Conservation (phyloP, 1,140 invertebrate genomes). For the Ips typographus region DNA sequence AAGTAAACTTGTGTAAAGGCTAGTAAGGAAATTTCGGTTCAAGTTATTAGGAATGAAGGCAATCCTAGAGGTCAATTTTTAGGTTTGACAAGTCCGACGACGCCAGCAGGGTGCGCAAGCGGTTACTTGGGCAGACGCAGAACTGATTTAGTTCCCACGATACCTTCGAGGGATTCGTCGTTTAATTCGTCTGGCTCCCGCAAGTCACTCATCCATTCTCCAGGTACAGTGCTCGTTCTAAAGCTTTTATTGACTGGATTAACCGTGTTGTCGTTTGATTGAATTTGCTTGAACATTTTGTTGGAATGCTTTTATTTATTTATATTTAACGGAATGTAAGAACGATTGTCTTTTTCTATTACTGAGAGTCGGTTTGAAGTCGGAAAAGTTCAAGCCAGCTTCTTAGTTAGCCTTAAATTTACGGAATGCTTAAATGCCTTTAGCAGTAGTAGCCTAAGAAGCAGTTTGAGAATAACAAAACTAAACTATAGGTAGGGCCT, state of each 20-base stretch:
- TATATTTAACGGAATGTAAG: background rate
- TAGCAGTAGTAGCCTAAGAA: background rate
- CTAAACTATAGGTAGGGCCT: constrained; percentile 67
- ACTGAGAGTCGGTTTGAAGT: background rate
- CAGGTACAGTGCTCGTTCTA: constrained; percentile 52
- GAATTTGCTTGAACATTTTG: background rate
- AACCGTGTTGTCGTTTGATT: constrained; percentile 41
- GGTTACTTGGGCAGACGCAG: constrained; percentile 74
- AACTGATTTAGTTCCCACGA: constrained; percentile 87
- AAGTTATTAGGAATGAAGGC: background rate
- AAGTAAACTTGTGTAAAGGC: background rate
- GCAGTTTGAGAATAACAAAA: background rate
- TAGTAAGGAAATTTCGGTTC: background rate
- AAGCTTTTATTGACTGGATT: constrained; percentile 42
- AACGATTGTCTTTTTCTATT: background rate
- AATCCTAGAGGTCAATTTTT: constrained; percentile 24
- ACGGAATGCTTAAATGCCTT: background rate
- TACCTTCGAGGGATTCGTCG: constrained; percentile 70
- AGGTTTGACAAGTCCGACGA: constrained; percentile 41
- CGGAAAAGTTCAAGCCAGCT: background rate
- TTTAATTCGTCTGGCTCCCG: constrained; percentile 55
- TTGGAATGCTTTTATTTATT: background rate
- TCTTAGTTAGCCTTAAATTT: background rate
- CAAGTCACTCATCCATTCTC: constrained; percentile 66
- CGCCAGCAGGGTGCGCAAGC: constrained; percentile 62